Evolutionary conservation across 2,797 vertebrate genomes (phyloP).

Genomic region (Semotilus atromaculatus): DNA sequence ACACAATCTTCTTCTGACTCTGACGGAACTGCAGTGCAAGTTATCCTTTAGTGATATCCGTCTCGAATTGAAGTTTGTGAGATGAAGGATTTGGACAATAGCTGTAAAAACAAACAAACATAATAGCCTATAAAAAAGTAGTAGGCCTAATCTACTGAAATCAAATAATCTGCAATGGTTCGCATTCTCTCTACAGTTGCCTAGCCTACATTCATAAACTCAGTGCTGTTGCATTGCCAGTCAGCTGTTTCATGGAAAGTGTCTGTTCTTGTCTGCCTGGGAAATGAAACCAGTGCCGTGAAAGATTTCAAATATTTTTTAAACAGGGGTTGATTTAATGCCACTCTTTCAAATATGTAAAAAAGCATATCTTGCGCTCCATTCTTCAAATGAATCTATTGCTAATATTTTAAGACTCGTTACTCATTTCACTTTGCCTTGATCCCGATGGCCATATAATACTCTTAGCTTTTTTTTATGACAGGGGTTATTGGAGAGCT

Average conservation of each 20-base stretch:
- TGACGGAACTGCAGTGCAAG: not conserved
- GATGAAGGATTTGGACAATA: not conserved
- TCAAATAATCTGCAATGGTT: not conserved
- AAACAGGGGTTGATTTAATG: conserved; percentile 60
- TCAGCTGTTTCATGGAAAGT: conserved; percentile 34
- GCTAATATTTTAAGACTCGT: conserved; percentile 64
- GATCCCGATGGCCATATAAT: conserved; percentile 65
- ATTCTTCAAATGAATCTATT: conserved; percentile 62
- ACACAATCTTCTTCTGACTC: not conserved
- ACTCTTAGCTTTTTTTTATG: conserved; percentile 54
- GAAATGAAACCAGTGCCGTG: conserved; percentile 52
- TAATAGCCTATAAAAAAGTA: not conserved
- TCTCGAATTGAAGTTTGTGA: not conserved
- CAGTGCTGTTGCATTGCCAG: conserved; percentile 8
- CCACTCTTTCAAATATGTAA: conserved; percentile 62
- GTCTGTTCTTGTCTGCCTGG: conserved; percentile 44
- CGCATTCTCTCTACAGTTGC: too few species aligned
- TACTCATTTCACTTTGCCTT: conserved; percentile 64
- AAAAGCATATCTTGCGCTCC: conserved; percentile 56
- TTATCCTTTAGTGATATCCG: not conserved
- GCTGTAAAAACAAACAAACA: too few species aligned
- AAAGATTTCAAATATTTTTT: conserved; percentile 61
- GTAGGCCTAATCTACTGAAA: not conserved
- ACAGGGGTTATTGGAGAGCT: conserved; percentile 46
- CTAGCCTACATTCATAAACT: conserved; percentile 19